phyloP scores from a whole-genome alignment of 2,113 vertebrate genomes.

The Raja brachyura region DNA sequence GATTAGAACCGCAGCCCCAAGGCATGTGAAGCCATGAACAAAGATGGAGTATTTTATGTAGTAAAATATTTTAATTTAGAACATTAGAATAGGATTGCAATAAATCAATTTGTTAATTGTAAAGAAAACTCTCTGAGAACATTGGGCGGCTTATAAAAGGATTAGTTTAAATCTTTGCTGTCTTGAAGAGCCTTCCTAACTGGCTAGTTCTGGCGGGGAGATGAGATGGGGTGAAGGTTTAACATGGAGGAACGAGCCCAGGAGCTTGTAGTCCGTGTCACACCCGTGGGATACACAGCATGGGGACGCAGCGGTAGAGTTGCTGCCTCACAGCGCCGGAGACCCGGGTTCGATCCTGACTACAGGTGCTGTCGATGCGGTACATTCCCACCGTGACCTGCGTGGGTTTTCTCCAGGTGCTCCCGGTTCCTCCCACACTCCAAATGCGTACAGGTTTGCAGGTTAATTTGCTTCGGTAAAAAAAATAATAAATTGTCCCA shows the following conservation, averaged over 20 bases:
- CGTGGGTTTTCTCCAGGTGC: too few species aligned
- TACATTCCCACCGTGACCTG: too few species aligned
- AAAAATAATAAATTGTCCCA: too few species aligned
- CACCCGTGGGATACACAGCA: too few species aligned
- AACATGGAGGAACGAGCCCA: neutral
- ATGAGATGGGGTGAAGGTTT: neutral
- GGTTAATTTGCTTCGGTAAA: too few species aligned
- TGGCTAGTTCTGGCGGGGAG: neutral
- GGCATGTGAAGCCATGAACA: constrained; percentile 36
- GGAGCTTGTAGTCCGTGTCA: neutral
- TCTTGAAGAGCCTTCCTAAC: neutral
- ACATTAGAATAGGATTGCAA: constrained; percentile 17
- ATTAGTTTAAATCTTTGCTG: neutral
- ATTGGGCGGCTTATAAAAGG: constrained; percentile 16
- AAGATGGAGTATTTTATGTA: constrained; percentile 28
- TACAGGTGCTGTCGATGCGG: too few species aligned
- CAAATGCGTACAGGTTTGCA: too few species aligned
- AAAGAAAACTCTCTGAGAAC: constrained; percentile 4
- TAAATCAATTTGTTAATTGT: constrained; percentile 37
- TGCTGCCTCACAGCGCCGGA: too few species aligned
- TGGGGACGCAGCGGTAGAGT: too few species aligned
- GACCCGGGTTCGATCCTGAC: too few species aligned
- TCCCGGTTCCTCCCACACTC: too few species aligned
- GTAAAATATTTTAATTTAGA: constrained; percentile 38
- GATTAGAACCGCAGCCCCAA: constrained; percentile 6